phyloP scores from a whole-genome alignment of 2,797 vertebrate species.

The Artibeus lituratus region DNA sequence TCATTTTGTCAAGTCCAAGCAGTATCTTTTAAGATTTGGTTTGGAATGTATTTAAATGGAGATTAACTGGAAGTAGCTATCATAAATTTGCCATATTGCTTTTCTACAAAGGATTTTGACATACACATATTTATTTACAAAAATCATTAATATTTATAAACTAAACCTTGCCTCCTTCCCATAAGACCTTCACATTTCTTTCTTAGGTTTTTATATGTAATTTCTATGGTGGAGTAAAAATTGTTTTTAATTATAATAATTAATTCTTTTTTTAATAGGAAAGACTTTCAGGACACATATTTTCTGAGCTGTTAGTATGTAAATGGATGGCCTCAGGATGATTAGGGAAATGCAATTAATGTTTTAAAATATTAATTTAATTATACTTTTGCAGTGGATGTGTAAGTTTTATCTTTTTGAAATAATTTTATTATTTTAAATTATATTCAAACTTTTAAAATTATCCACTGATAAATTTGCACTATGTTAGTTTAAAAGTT shows the following conservation, averaged over 20 bases:
- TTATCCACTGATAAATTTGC: not conserved
- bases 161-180: not conserved
- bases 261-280: not conserved
- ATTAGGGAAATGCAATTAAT: not conserved
- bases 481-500: not conserved
- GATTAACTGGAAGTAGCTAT: not conserved
- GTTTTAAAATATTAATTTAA: conserved; percentile 24
- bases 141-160: conserved; percentile 10
- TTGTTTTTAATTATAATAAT: conserved; percentile 13
- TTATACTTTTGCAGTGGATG: not conserved
- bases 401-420: not conserved
- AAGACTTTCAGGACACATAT: not conserved
- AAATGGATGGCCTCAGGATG: not conserved
- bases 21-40: not conserved
- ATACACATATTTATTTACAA: not conserved
- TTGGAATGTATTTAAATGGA: not conserved
- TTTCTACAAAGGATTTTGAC: not conserved
- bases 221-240: not conserved
- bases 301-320: conserved; percentile 8
- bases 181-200: not conserved
- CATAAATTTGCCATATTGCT: not conserved
- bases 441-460: not conserved
- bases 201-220: not conserved
- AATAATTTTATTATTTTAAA: not conserved
- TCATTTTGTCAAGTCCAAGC: not conserved